A percentile compares a stretch with the other conserved stretches of the same genome.
Conservation (phyloP, 2,797 vertebrate genomes). For the Discoglossus pictus region DNA sequence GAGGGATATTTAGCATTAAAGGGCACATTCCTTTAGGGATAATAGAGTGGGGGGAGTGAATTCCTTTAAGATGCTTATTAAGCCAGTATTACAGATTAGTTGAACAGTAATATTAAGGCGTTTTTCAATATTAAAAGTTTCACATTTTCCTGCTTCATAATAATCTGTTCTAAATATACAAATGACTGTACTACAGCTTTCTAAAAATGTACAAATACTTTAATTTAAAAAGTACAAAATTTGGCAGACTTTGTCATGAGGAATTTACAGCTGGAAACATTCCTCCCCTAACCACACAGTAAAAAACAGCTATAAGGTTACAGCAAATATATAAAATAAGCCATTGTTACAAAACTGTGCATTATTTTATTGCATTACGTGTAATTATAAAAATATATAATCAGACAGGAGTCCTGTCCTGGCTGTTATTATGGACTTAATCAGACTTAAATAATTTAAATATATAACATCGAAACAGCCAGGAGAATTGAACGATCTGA, state of each 20-base stretch:
- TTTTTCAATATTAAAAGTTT: too few species aligned
- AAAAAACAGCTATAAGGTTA: too few species aligned
- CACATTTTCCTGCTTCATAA: too few species aligned
- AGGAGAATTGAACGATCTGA: constrained; percentile 5
- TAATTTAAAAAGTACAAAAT: too few species aligned
- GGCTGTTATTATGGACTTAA: neutral
- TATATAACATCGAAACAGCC: constrained; percentile 16
- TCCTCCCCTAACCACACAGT: too few species aligned
- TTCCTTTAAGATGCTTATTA: neutral
- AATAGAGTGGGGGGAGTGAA: neutral
- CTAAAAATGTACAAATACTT: too few species aligned
- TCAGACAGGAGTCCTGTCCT: constrained; percentile 42
- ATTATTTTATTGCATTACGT: constrained; percentile 26
- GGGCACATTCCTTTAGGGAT: constrained; percentile 29
- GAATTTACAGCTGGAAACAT: too few species aligned
- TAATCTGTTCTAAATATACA: too few species aligned
- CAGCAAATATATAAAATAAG: neutral
- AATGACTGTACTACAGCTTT: too few species aligned
- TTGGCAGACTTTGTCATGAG: too few species aligned
- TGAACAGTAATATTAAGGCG: too few species aligned
- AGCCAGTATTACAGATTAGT: too few species aligned
- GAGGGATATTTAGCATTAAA: neutral
- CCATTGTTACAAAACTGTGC: constrained; percentile 1
- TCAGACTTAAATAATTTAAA: constrained; percentile 47
- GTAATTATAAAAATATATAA: constrained; percentile 20